Evolutionary conservation across 2,888 invertebrate genomes (phyloP), one percentile per base, ranked within the genome.

Genomic region (Agrochola circellaris): DNA sequence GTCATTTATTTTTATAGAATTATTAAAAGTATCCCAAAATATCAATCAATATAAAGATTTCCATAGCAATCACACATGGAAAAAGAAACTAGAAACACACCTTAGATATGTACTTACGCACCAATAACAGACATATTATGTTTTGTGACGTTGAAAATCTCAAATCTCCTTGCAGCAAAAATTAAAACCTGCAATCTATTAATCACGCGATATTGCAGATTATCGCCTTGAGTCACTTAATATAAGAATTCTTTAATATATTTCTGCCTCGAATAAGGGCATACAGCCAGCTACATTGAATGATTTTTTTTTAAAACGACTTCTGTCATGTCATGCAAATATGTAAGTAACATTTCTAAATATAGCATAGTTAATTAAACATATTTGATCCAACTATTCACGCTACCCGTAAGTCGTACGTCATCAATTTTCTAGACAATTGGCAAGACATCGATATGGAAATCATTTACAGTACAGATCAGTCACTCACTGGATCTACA

Each of bases 161-260:
- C 23, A 72, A 34, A 13, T 23, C 48, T 56, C 30, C 11, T 48
- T 42, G 13, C 7, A 26, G 51, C 30, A 73, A 13, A 78, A 26
- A 79, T 78, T 61, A 61, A 79, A 77, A 71, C 45, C 17, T 66
- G 54, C 54, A 56, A 65, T 77, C 34, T 77, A 75, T 65, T 77
- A 65, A 77, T 65, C 65, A 65, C 65, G 42, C 8, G 23, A 77
- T 38, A 56, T 58, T 34, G 30, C 34, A 26, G 54, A 70, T 45
- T 26, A 61, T 54, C 26, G 42, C 48, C 30, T 61, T 60, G 79
- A 68, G 51, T 79, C n/a, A n/a, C 60, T 76, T 76, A 34, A 11
- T 60, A 38, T 74, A 58, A 75, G 7, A 75, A 30, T 42, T 65
- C 23, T 66, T 38, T 48, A 3, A 34, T 60, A 20, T 60, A 60